Evolutionary conservation across 2,888 invertebrate genomes (phyloP).

Genomic region (Nudaria mundana): DNA sequence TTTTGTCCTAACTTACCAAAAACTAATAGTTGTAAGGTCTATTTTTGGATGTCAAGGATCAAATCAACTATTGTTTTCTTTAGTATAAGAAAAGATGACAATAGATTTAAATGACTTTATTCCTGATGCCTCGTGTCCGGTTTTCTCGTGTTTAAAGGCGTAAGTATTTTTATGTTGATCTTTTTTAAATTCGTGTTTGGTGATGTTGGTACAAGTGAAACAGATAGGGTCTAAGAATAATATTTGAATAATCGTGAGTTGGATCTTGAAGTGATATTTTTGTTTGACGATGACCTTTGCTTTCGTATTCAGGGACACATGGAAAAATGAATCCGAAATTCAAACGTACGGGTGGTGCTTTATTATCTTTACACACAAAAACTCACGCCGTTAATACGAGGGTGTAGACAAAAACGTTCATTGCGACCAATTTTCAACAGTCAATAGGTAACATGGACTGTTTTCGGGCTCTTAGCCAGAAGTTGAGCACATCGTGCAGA

Average conservation of each 20-base stretch:
- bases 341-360: slow-evolving; percentile 11
- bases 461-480: too few relatives aligned
- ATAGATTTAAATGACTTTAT: slow-evolving; percentile 76
- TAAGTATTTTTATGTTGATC: slow-evolving; percentile 63
- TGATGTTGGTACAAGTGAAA: slow-evolving; percentile 67
- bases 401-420: too few relatives aligned
- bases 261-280: slow-evolving; percentile 35
- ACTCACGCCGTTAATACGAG: too few relatives aligned
- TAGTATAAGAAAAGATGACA: slow-evolving; percentile 62
- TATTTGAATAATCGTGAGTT: slow-evolving; percentile 48
- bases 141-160: slow-evolving; percentile 53
- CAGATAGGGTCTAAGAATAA: slow-evolving; percentile 46
- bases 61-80: slow-evolving; percentile 38
- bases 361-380: too few relatives aligned
- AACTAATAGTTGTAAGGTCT: slow-evolving; percentile 20
- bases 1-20: slow-evolving; percentile 7
- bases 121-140: slow-evolving; percentile 59
- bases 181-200: slow-evolving; percentile 48
- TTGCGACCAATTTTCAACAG: too few relatives aligned
- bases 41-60: slow-evolving; percentile 23
- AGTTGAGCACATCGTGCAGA: too few relatives aligned
- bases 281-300: slow-evolving; percentile 41
- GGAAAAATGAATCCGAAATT: slow-evolving; percentile 24
- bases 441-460: too few relatives aligned
- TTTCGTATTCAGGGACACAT: slow-evolving; percentile 28